Evolutionary conservation across 2,797 vertebrate genomes (phyloP), one percentile per base, ranked within the genome.

Genomic region (Melanotaenia pygmaea): DNA sequence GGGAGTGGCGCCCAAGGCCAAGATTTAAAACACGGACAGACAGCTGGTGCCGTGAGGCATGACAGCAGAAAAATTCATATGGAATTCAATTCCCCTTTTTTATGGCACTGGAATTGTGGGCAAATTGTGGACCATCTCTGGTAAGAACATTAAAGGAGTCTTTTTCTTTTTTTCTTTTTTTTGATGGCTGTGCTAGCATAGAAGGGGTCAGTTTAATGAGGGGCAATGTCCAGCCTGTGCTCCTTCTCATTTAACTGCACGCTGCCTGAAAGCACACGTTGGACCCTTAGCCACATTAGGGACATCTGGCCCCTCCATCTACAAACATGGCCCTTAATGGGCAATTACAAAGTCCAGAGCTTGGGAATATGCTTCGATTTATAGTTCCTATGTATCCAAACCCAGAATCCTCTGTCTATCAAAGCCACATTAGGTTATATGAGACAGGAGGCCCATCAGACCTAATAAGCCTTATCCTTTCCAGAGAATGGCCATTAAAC

Each of bases 391-490:
- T 85, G 84, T 85, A 93, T 90, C 86, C 85, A 80, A 88, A 88
- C 80, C 74, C 66, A 81, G 88, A 90, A 92, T 92, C 82, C 81
- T 81, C 89, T 82, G 89, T 93, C 93, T 84, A 93, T 95, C 93
- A 92, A 81, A 82, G 68, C 75, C 87, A 88, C 88, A 93, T 94
- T 94, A 91, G 81, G 90, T 90, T 91, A 91, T 92, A 92, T 75
- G 91, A 94, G 93, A 93, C 91, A 92, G 89, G 90, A 92, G 91
- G 88, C 81, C 88, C 89, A 92, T 94, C 93, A 91, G 93, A 90
- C 86, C 90, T 93, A 94, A 94, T 94, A 92, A 91, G 90, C 89
- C 90, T 94, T 88, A 93, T 94, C 91, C 89, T 83, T 89, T 92
- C 84, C 89, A 90, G 91, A 91, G 86, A 85, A 93, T 81, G 70